A percentile compares a stretch with the other conserved stretches of the same genome.
Evolutionary conservation across 2,888 invertebrate genomes (phyloP).

Genomic region (Vannuccia rotundouncinata): DNA sequence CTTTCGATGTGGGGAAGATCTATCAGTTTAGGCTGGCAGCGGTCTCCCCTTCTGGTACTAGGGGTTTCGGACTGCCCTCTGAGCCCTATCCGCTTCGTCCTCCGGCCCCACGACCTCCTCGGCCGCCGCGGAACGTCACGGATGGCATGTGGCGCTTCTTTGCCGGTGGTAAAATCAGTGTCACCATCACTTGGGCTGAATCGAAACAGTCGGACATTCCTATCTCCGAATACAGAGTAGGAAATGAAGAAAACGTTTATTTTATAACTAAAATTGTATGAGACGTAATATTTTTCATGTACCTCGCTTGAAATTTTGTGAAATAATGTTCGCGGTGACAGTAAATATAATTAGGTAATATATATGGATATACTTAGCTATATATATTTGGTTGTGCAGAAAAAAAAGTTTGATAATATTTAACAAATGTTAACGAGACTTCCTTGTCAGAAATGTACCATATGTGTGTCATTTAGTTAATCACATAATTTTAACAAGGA

Average conservation of each 20-base stretch:
- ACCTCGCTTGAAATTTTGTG: too few species aligned
- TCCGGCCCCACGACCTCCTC: background rate
- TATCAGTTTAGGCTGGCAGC: slow-evolving; percentile 53
- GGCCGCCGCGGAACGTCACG: slow-evolving; percentile 45
- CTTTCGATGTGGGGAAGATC: slow-evolving; percentile 45
- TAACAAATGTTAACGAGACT: too few species aligned
- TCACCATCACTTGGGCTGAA: slow-evolving; percentile 48
- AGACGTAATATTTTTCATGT: too few species aligned
- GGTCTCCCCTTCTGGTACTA: slow-evolving; percentile 48
- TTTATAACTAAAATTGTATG: too few species aligned
- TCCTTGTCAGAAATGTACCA: too few species aligned
- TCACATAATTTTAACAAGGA: too few species aligned
- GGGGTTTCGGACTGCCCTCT: slow-evolving; percentile 49
- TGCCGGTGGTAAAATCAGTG: slow-evolving; percentile 45
- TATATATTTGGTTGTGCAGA: too few species aligned
- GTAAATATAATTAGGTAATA: too few species aligned
- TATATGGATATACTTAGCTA: too few species aligned
- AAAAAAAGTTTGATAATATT: too few species aligned
- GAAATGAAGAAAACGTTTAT: background rate
- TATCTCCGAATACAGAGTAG: slow-evolving; percentile 47
- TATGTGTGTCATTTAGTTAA: too few species aligned
- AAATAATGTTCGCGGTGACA: too few species aligned
- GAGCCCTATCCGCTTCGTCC: slow-evolving; percentile 43
- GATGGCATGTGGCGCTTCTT: slow-evolving; percentile 45
- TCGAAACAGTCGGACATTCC: slow-evolving; percentile 49